Evolutionary conservation across 1,140 invertebrate genomes (phyloP).

Genomic region (Nasonia longicornis): DNA sequence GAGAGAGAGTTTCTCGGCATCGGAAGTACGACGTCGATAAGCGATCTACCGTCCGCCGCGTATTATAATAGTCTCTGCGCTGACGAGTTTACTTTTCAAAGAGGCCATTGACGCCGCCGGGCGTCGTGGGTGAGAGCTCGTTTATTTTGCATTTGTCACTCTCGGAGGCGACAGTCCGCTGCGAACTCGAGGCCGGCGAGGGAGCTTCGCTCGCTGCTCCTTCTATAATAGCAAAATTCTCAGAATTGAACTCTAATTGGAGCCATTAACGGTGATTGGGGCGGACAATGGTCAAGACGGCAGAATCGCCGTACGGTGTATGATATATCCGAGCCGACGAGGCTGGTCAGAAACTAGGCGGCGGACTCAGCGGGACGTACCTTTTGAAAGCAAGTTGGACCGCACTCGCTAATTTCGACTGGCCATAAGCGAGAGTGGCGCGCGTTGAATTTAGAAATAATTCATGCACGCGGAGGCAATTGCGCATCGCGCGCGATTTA

Average conservation of each 20-base stretch:
- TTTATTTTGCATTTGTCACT: not conserved
- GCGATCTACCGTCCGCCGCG: too few species aligned
- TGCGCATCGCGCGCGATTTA: conserved; percentile 18
- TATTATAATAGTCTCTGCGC: not conserved
- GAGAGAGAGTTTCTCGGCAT: not conserved
- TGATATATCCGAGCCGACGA: too few species aligned
- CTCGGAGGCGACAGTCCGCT: not conserved
- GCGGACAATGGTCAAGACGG: not conserved
- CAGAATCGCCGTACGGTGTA: not conserved
- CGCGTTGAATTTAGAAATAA: too few species aligned
- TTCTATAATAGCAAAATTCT: not conserved
- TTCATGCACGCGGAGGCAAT: not conserved
- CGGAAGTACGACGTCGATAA: too few species aligned
- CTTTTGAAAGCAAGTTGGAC: not conserved
- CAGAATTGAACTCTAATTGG: not conserved
- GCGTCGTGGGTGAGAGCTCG: not conserved
- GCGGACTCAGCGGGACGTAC: not conserved
- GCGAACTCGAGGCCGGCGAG: not conserved
- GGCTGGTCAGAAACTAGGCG: not conserved
- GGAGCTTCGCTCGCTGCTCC: not conserved
- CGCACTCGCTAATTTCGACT: not conserved
- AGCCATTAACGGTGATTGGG: not conserved
- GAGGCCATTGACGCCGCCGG: too few species aligned
- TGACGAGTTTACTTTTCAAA: not conserved
- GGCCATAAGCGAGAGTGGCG: too few species aligned